Conservation (phyloP, 2,797 vertebrate genomes). For the Cottoperca gobio region DNA sequence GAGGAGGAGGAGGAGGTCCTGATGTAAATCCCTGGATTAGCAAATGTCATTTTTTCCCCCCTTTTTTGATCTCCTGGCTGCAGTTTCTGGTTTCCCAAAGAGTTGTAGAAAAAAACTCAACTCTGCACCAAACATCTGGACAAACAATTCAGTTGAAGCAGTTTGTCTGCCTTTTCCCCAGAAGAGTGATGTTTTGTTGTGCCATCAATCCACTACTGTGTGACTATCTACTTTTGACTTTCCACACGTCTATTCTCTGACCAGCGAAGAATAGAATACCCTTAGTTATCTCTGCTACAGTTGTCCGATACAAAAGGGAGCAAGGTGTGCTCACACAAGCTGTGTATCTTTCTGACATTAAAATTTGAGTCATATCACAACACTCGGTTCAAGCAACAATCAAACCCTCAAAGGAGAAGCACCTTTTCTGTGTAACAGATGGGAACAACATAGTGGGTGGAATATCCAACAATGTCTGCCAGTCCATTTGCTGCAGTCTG, state of each 20-base stretch:
- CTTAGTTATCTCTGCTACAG: conserved; percentile 15
- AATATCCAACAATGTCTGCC: too few relatives aligned
- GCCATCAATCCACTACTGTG: conserved; percentile 10
- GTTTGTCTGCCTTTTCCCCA: conserved; percentile 17
- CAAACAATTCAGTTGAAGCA: conserved; percentile 16
- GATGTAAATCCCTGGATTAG: conserved; percentile 33
- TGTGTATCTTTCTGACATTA: conserved; percentile 5
- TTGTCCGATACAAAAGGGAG: not conserved
- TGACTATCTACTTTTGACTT: conserved; percentile 21
- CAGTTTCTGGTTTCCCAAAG: conserved; percentile 21
- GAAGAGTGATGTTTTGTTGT: conserved; percentile 25
- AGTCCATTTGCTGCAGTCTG: not conserved
- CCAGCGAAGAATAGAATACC: conserved; percentile 1
- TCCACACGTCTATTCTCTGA: conserved; percentile 34
- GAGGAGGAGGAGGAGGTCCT: conserved; percentile 4
- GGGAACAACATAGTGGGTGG: not conserved
- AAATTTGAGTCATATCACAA: conserved; percentile 28
- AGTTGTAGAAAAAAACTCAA: not conserved
- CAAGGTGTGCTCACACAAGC: conserved; percentile 9
- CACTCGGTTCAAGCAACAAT: not conserved
- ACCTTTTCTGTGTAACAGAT: not conserved
- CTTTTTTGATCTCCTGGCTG: conserved; percentile 25
- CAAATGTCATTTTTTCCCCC: conserved; percentile 10
- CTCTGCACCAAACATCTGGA: conserved; percentile 31
- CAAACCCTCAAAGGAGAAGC: not conserved